Evolutionary conservation across 2,113 vertebrate species (phyloP), one percentile per base, ranked within the genome.

Genomic region (Orthonyx spaldingii): DNA sequence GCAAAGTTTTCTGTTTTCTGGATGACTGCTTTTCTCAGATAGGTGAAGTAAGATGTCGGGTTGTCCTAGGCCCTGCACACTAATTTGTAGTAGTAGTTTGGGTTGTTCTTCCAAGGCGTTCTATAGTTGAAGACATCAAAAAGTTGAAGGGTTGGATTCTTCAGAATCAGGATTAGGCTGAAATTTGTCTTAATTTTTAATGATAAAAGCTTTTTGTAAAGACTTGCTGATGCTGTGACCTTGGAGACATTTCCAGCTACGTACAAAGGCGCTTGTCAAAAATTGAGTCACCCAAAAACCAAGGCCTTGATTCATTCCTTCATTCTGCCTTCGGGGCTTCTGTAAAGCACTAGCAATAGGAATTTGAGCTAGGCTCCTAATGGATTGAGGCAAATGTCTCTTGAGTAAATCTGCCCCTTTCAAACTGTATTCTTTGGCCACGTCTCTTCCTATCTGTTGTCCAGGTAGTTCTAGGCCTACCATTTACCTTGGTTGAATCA

Each of bases 151-250:
- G 23, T 4, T 92, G 26, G 41, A 70, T 74, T 86, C 16, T 63
- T 44, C 49, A 55, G 30, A 61, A 59, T 77, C 50, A 83, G 86
- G 47, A 39, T 87, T 76, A 39, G 64, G 7, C 2, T 5, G 50
- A 77, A 65, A 84, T 77, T 66, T 69, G 9, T 50, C 87, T 91
- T 59, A 85, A 85, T 90, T 91, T 94, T 96, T 94, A 90, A 90
- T 84, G 63, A 63, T 74, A 66, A 94, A 88, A 85, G 42, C 33
- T 68, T 90, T 83, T 64, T 80, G 17, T 86, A 64, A 64, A 70
- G 35, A 32, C 20, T 92, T 89, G 52, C 47, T 87, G 82, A 61
- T 94, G 74, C 68, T 91, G 3, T 85, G 66, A 85, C 75, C 78
- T 56, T 6, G 2, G 52, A 27, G 46, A 59, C 35, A 27, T 83